Conservation (phyloP, 2,113 vertebrate species). For the Uria lomvia region DNA sequence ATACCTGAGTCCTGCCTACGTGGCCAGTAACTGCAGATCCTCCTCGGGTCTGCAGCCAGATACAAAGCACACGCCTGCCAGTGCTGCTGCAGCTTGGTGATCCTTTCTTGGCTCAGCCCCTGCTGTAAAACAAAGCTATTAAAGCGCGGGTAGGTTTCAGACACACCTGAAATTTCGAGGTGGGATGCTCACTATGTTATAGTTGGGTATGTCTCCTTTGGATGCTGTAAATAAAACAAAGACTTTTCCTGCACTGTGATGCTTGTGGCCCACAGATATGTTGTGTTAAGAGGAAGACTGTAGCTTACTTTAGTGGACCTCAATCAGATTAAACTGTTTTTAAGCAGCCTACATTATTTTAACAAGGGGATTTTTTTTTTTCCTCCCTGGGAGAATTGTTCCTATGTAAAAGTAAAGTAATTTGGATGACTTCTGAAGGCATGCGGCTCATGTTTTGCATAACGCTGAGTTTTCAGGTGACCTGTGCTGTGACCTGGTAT, state of each 20-base stretch:
- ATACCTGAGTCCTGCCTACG: background rate
- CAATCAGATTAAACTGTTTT: background rate
- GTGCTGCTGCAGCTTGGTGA: background rate
- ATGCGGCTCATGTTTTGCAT: constrained; percentile 35
- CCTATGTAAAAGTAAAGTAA: constrained; percentile 24
- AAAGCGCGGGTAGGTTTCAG: background rate
- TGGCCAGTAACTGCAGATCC: background rate
- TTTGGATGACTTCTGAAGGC: constrained; percentile 38
- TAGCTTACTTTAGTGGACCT: background rate
- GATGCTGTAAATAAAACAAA: background rate
- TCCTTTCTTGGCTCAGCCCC: background rate
- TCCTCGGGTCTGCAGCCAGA: background rate
- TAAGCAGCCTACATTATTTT: constrained; percentile 6
- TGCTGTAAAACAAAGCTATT: background rate
- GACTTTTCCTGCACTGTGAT: background rate
- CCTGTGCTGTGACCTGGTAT: constrained; percentile 58
- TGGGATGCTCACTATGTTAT: background rate
- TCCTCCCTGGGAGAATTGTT: background rate
- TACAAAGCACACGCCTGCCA: background rate
- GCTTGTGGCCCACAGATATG: background rate
- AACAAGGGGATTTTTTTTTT: background rate
- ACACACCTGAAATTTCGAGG: background rate
- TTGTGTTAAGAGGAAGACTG: background rate
- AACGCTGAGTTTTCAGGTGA: constrained; percentile 63
- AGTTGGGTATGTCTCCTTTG: background rate